phyloP scores from a whole-genome alignment of 2,113 vertebrate species.

The Labrus mixtus region DNA sequence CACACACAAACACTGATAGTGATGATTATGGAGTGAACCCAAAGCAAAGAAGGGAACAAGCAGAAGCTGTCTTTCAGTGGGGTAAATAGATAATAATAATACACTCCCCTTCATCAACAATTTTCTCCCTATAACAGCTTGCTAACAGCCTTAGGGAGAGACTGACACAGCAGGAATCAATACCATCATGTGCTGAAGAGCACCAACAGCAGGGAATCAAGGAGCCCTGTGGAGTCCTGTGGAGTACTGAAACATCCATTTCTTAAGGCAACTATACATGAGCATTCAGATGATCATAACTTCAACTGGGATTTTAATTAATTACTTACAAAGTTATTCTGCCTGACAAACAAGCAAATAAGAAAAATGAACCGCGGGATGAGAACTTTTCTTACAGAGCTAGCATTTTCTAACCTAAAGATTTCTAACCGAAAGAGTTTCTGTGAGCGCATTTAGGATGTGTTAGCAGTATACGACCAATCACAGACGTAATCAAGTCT shows the following conservation, averaged over 20 bases:
- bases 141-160: background rate
- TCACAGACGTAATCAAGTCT: too few species aligned
- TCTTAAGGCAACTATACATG: slow-evolving; percentile 14
- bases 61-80: background rate
- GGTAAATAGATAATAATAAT: slow-evolving; percentile 23
- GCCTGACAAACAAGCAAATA: background rate
- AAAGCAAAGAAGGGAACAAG: slow-evolving; percentile 7
- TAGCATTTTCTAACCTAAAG: background rate
- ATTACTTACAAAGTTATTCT: background rate
- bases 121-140: background rate
- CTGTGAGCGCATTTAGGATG: too few species aligned
- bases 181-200: slow-evolving; percentile 20
- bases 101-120: background rate
- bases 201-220: slow-evolving; percentile 1
- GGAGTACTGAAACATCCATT: background rate
- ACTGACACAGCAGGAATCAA: slow-evolving; percentile 4
- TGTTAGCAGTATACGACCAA: too few species aligned
- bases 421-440: too few species aligned
- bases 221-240: background rate
- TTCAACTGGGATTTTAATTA: background rate
- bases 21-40: background rate
- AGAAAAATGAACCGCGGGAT: too few species aligned
- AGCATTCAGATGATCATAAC: background rate
- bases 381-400: background rate
- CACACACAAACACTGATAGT: background rate